These are phyloP conservation scores for Petrolisthes manimaculis DNA, from an alignment of 2,888 invertebrate genomes.

Conservation along the genomic window DNA sequence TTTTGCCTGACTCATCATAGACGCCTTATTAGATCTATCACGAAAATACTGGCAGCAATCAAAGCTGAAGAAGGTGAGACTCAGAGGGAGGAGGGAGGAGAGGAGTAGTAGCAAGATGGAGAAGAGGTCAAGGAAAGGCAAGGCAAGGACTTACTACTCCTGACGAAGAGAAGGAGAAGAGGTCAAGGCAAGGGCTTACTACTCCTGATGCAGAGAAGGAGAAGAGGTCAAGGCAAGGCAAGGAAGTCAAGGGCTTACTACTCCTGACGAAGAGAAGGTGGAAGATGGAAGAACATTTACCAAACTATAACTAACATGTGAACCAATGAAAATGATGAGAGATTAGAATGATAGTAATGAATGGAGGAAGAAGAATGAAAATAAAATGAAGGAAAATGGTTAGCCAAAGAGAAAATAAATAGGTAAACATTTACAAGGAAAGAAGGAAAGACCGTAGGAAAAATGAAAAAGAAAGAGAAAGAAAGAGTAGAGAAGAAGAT, in stretches of 20 bases:
- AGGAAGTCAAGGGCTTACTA: not conserved
- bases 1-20: constrained; percentile 54
- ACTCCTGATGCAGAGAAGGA: not conserved
- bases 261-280: too few relatives aligned
- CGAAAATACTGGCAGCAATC: constrained; percentile 50
- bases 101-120: constrained; percentile 11
- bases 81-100: not conserved
- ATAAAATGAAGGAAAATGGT: not conserved
- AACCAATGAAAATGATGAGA: not conserved
- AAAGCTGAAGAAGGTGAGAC: constrained; percentile 29
- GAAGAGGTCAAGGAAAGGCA: not conserved
- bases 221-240: not conserved
- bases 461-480: not conserved
- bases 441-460: too few relatives aligned
- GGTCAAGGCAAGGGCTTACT: not conserved
- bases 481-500: not conserved
- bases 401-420: too few relatives aligned
- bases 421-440: too few relatives aligned
- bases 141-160: not conserved
- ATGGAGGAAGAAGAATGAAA: not conserved
- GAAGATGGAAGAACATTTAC: too few relatives aligned
- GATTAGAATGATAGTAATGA: not conserved
- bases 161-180: not conserved
- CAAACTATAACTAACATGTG: too few relatives aligned
- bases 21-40: constrained; percentile 48